phyloP scores from a whole-genome alignment of 53 echinoderm and acorn worm species.

The Henricia sp. region DNA sequence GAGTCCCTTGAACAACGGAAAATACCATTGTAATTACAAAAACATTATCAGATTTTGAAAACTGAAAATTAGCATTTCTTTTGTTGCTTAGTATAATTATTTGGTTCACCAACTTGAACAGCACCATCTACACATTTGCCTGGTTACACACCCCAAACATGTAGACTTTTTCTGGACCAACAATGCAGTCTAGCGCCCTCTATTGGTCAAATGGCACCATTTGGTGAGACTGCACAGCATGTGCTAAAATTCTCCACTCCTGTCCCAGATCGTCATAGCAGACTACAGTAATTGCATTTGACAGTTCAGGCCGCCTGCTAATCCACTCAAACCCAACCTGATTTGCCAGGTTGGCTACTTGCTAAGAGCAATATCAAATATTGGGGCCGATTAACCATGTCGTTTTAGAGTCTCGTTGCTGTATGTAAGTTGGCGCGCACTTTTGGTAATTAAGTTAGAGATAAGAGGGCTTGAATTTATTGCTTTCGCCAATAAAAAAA shows the following conservation, averaged over 20 bases:
- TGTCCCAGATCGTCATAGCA: slow-evolving; percentile 2
- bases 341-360: slow-evolving; percentile 8
- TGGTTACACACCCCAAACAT: no score
- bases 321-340: slow-evolving; percentile 46
- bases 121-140: no score
- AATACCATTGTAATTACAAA: no score
- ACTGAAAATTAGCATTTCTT: no score
- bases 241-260: background rate
- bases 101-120: no score
- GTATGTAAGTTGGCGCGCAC: slow-evolving; percentile 31
- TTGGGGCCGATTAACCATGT: slow-evolving; percentile 50
- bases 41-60: no score
- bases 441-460: slow-evolving; percentile 41
- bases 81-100: no score
- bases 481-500: background rate
- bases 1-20: no score
- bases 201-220: slow-evolving; percentile 1
- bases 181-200: slow-evolving; percentile 40
- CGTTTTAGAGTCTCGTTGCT: slow-evolving; percentile 22
- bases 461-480: slow-evolving; percentile 4
- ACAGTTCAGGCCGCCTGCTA: slow-evolving; percentile 35
- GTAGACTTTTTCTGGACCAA: background rate
- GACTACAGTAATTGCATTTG: slow-evolving; percentile 39
- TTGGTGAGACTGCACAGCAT: background rate
- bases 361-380: slow-evolving; percentile 39